phyloP scores from a whole-genome alignment of 1,140 invertebrate species.

The Tigriopus japonicus region DNA sequence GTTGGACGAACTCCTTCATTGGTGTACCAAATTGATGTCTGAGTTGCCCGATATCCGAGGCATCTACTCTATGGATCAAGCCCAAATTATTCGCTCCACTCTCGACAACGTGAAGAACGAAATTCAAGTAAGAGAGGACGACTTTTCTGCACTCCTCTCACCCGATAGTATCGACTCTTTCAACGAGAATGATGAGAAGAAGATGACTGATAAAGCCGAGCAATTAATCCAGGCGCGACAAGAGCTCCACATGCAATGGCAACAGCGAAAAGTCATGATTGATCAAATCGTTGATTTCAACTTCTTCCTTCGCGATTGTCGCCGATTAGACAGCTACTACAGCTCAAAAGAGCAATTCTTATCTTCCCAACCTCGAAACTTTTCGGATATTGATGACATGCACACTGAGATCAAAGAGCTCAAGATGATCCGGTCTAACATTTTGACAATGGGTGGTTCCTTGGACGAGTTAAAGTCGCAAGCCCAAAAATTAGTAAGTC shows the following conservation, averaged over 20 bases:
- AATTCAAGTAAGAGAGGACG: constrained; percentile 78
- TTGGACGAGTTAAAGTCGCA: not conserved
- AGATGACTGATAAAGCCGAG: constrained; percentile 56
- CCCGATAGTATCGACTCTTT: constrained; percentile 31
- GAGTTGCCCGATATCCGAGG: constrained; percentile 20
- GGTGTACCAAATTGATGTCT: constrained; percentile 54
- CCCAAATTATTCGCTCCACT: constrained; percentile 65
- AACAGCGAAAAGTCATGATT: constrained; percentile 66
- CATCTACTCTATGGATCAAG: constrained; percentile 52
- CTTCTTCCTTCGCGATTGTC: constrained; percentile 82
- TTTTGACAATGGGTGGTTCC: not conserved
- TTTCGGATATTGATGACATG: not conserved
- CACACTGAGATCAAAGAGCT: not conserved
- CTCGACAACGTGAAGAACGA: constrained; percentile 82
- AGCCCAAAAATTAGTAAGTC: not conserved
- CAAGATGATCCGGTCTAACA: not conserved
- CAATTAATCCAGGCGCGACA: constrained; percentile 56
- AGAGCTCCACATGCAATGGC: constrained; percentile 62
- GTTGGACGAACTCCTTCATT: constrained; percentile 70
- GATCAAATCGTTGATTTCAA: constrained; percentile 88
- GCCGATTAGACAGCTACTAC: constrained; percentile 73
- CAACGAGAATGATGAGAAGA: constrained; percentile 27
- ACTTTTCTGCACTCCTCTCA: constrained; percentile 55
- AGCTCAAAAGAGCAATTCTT: constrained; percentile 42
- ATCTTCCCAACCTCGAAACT: not conserved